Evolutionary conservation across 2,888 invertebrate species (phyloP).

Genomic region (Stenurella melanura): DNA sequence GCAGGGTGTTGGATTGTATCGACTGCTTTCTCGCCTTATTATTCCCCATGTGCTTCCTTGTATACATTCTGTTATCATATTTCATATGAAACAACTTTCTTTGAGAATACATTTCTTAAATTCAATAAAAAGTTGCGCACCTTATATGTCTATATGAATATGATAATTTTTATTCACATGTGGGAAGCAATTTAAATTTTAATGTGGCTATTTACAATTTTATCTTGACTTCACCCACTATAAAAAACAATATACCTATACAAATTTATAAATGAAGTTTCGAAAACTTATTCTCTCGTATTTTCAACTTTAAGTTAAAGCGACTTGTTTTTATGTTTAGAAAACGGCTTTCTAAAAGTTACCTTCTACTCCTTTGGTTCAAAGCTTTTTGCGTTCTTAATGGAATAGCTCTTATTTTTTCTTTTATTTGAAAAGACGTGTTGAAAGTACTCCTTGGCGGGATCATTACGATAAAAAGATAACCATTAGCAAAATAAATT

Average conservation of each 20-base stretch:
- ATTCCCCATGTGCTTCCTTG: not conserved
- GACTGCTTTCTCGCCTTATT: no score
- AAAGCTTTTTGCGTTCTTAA: constrained; percentile 20
- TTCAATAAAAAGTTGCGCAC: constrained; percentile 10
- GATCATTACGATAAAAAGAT: constrained; percentile 34
- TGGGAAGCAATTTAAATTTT: constrained; percentile 31
- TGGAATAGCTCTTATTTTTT: constrained; percentile 23
- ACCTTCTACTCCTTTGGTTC: constrained; percentile 24
- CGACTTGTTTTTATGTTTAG: constrained; percentile 20
- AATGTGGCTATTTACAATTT: constrained; percentile 14
- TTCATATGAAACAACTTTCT: not conserved
- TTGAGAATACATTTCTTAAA: not conserved
- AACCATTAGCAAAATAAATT: constrained; percentile 33
- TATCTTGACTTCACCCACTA: not conserved
- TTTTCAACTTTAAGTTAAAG: constrained; percentile 9
- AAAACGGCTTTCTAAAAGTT: constrained; percentile 17
- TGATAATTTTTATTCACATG: constrained; percentile 18
- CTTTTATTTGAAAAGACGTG: constrained; percentile 26
- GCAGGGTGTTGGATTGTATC: no score
- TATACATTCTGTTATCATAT: not conserved
- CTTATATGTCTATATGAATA: not conserved
- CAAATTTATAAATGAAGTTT: constrained; percentile 22
- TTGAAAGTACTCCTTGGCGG: constrained; percentile 26
- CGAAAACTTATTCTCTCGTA: constrained; percentile 7
- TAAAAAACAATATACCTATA: constrained; percentile 20